Evolutionary conservation across 2,888 invertebrate genomes (phyloP).

Genomic region (Trachelus iudaicus): DNA sequence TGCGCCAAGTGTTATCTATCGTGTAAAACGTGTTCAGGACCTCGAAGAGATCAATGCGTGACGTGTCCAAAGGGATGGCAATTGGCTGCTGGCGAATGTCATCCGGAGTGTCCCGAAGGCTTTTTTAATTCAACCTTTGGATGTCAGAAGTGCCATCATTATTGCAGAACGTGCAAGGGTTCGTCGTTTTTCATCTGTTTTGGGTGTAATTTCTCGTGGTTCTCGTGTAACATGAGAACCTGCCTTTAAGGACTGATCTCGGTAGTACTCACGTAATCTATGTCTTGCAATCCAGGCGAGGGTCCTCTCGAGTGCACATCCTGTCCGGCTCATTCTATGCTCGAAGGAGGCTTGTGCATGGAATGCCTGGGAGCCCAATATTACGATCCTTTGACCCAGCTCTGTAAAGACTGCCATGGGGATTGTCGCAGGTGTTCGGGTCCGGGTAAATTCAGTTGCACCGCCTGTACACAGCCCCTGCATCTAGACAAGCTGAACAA

Average conservation of each 20-base stretch:
- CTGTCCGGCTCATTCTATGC: conserved; percentile 78
- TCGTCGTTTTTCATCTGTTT: conserved; percentile 21
- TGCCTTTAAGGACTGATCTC: neutral
- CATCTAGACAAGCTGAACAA: conserved; percentile 78
- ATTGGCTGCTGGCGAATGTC: conserved; percentile 85
- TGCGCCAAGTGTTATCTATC: conserved; percentile 87
- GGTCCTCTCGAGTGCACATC: conserved; percentile 81
- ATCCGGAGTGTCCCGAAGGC: conserved; percentile 87
- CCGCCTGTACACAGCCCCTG: conserved; percentile 74
- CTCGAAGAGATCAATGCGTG: conserved; percentile 86
- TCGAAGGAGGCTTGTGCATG: conserved; percentile 80
- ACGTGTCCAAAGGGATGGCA: conserved; percentile 85
- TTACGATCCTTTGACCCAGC: conserved; percentile 76
- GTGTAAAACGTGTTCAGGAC: conserved; percentile 87
- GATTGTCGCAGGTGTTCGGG: conserved; percentile 78
- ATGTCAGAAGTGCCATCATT: conserved; percentile 90
- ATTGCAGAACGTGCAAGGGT: conserved; percentile 89
- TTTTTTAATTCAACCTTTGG: conserved; percentile 85
- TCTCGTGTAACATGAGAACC: neutral
- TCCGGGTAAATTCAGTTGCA: conserved; percentile 76
- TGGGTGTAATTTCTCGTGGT: neutral
- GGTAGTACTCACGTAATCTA: neutral
- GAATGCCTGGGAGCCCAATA: conserved; percentile 80
- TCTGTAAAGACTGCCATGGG: conserved; percentile 75
- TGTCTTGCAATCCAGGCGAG: conserved; percentile 67